Evolutionary conservation across 2,797 vertebrate species (phyloP), one percentile per base, ranked within the genome.

Genomic region (Synaphobranchus kaupii): DNA sequence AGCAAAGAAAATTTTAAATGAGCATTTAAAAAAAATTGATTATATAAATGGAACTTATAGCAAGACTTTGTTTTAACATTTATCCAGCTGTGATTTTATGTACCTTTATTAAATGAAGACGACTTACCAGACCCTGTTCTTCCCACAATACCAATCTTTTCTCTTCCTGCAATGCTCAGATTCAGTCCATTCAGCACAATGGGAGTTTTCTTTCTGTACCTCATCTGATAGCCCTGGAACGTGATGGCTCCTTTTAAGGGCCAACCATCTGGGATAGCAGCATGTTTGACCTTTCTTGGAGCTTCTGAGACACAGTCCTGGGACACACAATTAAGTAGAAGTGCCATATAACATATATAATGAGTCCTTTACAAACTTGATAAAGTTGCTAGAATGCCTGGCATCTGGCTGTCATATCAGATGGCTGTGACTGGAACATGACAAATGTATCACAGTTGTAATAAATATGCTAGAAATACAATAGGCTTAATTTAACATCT

Each of bases 101-200:
- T 47, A 78, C 34, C 7, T 78, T 78, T 78, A 47, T 44, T 20
- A 4, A 63, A 71, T 71, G 73, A 54, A 50, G 3, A 50, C 39
- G 39, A 39, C 95, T 94, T 92, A 97, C 96, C 97, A 17, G 96
- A 98, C 13, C 94, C 94, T 0, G 95, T 97, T 88, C 96, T 95
- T 92, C 97, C 97, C 44, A 97, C 95, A n/a, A 97, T 97, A 50
- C 96, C 97, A 4, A 97, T 89, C n/a, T 96, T 97, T 94, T 98
- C 95, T 87, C 91, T 92, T 28, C 93, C 91, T 1, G 50, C 87
- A 87, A 97, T 96, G 85, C n/a, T 39, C 85, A 97, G 86, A 58
- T 95, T 88, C 76, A 98, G 92, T 20, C 92, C 89, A 0, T 95
- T 90, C 3, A 98, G 95, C 84, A 97, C 96, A 0, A 96, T 91